phyloP scores from a whole-genome alignment of 2,797 vertebrate species.

The Characodon lateralis region DNA sequence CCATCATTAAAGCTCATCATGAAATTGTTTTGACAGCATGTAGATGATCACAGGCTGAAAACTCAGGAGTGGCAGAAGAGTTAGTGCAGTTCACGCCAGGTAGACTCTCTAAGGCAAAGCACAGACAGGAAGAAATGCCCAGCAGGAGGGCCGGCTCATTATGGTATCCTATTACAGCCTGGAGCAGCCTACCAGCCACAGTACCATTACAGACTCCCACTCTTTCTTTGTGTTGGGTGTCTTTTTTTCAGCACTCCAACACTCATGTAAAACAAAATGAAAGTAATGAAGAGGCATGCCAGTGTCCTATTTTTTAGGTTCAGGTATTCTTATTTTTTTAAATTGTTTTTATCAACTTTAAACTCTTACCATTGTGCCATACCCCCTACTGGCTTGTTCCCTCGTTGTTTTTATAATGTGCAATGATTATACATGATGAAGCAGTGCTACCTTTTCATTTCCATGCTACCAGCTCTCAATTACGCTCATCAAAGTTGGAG shows the following conservation, averaged over 20 bases:
- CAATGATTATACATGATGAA: slow-evolving; percentile 68
- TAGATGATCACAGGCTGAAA: not conserved
- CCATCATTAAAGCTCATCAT: not conserved
- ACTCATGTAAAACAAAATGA: slow-evolving; percentile 15
- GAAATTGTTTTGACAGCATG: not conserved
- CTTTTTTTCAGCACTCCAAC: slow-evolving; percentile 7
- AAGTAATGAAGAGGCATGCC: not conserved
- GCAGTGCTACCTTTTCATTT: slow-evolving; percentile 71
- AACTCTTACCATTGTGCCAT: not conserved
- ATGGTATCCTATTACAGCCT: slow-evolving; percentile 77
- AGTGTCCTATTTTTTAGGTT: not conserved
- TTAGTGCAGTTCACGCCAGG: slow-evolving; percentile 40
- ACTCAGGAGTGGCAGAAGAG: not conserved
- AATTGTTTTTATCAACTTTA: not conserved
- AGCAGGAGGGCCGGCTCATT: slow-evolving; percentile 74
- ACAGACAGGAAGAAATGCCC: slow-evolving; percentile 72
- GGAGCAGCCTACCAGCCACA: slow-evolving; percentile 61
- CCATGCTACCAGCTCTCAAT: slow-evolving; percentile 61
- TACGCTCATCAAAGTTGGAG: slow-evolving; percentile 67
- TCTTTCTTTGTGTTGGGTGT: not conserved
- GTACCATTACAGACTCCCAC: slow-evolving; percentile 26
- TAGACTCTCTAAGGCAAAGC: slow-evolving; percentile 55
- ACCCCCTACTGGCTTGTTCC: slow-evolving; percentile 14
- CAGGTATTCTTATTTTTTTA: not conserved
- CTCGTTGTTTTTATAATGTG: slow-evolving; percentile 55